Evolutionary conservation across 2,888 invertebrate genomes (phyloP).

Genomic region (Aporophyla nigra): DNA sequence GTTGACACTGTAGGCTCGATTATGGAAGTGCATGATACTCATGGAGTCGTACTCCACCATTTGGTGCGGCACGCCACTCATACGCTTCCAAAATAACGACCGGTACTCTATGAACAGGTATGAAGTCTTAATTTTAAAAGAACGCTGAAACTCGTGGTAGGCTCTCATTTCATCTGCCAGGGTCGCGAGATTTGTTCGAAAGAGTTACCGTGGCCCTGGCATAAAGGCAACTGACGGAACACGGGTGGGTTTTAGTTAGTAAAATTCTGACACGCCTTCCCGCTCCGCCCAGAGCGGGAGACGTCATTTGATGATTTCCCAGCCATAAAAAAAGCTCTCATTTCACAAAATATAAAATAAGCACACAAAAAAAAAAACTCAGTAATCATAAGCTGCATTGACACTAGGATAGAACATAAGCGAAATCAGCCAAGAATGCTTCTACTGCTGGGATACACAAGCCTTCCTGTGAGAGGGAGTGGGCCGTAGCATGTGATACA

Average conservation of each 20-base stretch:
- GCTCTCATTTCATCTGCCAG: neutral
- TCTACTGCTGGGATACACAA: neutral
- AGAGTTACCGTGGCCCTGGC: too few species aligned
- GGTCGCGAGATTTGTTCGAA: too few species aligned
- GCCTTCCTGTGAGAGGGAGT: neutral
- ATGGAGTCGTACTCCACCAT: constrained; percentile 81
- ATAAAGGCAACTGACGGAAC: too few species aligned
- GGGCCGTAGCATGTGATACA: neutral
- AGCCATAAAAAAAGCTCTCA: neutral
- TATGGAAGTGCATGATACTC: constrained; percentile 86
- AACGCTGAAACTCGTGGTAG: neutral
- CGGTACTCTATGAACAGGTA: constrained; percentile 73
- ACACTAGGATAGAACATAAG: neutral
- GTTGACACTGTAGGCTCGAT: constrained; percentile 80
- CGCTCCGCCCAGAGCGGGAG: too few species aligned
- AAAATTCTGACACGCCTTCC: too few species aligned
- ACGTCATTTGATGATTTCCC: too few species aligned
- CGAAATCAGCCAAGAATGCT: too few species aligned
- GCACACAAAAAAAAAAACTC: neutral
- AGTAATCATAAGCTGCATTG: neutral
- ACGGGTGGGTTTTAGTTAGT: too few species aligned
- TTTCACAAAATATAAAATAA: neutral
- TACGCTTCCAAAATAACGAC: constrained; percentile 71
- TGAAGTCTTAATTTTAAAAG: neutral
- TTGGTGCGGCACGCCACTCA: constrained; percentile 51